Conservation (phyloP, 2,888 invertebrate genomes). For the Galeruca laticollis region DNA sequence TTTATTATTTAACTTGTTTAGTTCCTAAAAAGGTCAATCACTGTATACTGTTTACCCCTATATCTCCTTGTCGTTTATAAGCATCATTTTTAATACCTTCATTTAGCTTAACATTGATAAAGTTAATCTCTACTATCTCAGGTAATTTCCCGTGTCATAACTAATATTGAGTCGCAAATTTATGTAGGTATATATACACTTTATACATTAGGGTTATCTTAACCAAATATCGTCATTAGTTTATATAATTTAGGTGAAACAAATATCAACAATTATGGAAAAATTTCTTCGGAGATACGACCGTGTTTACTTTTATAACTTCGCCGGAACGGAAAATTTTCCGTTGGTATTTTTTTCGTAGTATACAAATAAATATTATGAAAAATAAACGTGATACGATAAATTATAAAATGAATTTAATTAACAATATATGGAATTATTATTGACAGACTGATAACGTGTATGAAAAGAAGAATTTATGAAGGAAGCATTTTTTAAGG, state of each 20-base stretch:
- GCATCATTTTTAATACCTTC: too few species aligned
- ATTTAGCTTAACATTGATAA: background rate
- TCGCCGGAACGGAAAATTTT: too few species aligned
- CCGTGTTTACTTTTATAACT: too few species aligned
- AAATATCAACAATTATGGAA: slow-evolving; percentile 30
- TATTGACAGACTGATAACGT: background rate
- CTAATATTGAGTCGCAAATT: slow-evolving; percentile 32
- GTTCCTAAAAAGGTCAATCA: too few species aligned
- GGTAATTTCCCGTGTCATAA: slow-evolving; percentile 23
- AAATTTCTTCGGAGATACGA: slow-evolving; percentile 26
- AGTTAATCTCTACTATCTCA: background rate
- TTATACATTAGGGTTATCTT: slow-evolving; percentile 38
- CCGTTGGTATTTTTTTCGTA: background rate
- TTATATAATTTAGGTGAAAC: slow-evolving; percentile 39
- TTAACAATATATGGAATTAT: background rate
- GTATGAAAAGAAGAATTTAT: too few species aligned
- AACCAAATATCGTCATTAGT: slow-evolving; percentile 34
- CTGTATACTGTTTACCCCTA: too few species aligned
- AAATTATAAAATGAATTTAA: slow-evolving; percentile 8
- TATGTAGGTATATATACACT: background rate
- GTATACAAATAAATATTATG: slow-evolving; percentile 18
- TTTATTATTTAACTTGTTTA: too few species aligned
- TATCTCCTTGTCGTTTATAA: too few species aligned
- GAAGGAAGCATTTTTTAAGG: too few species aligned
- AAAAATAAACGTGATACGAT: background rate